Conservation (phyloP, 2,113 vertebrate genomes). For the Hydrochoerus hydrochaeris region DNA sequence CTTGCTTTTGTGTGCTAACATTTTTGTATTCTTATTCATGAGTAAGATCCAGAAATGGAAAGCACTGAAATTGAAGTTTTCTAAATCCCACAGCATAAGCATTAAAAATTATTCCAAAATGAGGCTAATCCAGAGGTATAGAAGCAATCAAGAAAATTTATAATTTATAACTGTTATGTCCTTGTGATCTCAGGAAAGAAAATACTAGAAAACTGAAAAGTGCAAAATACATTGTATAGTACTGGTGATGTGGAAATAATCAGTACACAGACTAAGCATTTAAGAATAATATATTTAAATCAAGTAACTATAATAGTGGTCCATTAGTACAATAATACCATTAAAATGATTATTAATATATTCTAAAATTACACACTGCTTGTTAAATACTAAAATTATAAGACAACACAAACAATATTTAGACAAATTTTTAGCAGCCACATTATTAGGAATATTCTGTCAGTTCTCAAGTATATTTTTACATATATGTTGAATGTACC, state of each 20-base stretch:
- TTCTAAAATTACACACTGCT: background rate
- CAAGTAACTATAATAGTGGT: background rate
- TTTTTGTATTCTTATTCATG: background rate
- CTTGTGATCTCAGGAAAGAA: background rate
- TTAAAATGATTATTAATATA: background rate
- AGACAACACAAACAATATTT: background rate
- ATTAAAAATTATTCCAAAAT: background rate
- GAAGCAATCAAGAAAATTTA: background rate
- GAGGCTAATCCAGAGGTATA: background rate
- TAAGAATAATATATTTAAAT: background rate
- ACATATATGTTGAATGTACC: background rate
- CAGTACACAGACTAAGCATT: background rate
- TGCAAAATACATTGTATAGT: background rate
- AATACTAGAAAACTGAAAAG: background rate
- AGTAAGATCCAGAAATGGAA: background rate
- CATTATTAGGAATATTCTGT: background rate
- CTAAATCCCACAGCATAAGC: background rate
- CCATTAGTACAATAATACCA: background rate
- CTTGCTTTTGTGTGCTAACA: background rate
- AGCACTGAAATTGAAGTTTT: background rate
- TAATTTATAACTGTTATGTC: background rate
- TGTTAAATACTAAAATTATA: background rate
- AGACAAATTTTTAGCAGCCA: background rate
- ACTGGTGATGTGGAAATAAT: background rate
- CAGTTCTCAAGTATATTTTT: background rate